A percentile compares a stretch with the other conserved stretches of the same genome.
Evolutionary conservation across 2,113 vertebrate species (phyloP).

Genomic region (Oriolus oriolus): DNA sequence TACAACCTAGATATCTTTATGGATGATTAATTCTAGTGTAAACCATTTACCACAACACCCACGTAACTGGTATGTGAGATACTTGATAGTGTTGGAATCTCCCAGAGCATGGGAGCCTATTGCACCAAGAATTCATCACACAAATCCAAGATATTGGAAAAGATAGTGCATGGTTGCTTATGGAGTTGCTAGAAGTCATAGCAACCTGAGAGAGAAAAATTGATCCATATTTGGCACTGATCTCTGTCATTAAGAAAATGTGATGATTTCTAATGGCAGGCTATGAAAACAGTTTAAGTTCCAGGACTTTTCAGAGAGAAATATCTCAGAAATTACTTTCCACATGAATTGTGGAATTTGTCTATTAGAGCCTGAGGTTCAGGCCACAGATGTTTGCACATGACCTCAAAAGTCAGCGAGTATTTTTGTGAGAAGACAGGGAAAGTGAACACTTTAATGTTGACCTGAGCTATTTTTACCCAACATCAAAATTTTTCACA

Average conservation of each 20-base stretch:
- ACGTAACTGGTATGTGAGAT: not conserved
- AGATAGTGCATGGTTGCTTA: not conserved
- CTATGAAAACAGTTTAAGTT: not conserved
- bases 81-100: not conserved
- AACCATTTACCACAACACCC: not conserved
- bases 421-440: not conserved
- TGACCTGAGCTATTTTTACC: not conserved
- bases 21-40: not conserved
- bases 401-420: not conserved
- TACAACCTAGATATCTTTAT: not conserved
- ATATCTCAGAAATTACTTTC: slow-evolving; percentile 9
- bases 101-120: not conserved
- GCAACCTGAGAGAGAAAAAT: not conserved
- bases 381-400: not conserved
- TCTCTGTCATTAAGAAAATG: not conserved
- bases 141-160: not conserved
- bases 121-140: not conserved
- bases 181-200: not conserved
- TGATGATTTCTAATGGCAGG: not conserved
- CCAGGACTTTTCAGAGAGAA: not conserved
- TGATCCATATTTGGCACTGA: not conserved
- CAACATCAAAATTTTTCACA: not conserved
- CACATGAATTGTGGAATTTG: not conserved
- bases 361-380: not conserved
- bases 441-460: not conserved